phyloP scores from a whole-genome alignment of 2,113 vertebrate genomes.

The Edolisoma coerulescens region DNA sequence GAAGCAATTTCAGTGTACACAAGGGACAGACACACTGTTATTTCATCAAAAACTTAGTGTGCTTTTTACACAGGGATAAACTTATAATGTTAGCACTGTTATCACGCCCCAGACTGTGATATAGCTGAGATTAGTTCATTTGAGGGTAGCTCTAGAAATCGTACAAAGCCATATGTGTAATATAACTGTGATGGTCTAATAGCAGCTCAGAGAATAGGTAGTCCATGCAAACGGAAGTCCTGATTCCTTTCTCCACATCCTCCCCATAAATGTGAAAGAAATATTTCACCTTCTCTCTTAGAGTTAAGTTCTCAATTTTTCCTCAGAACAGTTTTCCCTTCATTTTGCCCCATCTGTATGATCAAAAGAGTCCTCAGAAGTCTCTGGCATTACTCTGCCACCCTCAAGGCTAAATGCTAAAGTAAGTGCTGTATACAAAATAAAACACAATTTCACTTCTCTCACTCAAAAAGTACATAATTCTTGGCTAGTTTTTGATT shows the following conservation, averaged over 20 bases:
- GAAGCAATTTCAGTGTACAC: slow-evolving; percentile 51
- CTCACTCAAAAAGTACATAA: not conserved
- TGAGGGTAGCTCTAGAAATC: not conserved
- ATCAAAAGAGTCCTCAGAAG: not conserved
- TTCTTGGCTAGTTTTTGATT: not conserved
- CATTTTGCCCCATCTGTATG: not conserved
- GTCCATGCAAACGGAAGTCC: not conserved
- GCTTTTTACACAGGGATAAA: slow-evolving; percentile 17
- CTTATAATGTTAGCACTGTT: slow-evolving; percentile 21
- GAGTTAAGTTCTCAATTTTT: not conserved
- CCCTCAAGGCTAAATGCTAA: not conserved
- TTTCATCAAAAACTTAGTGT: slow-evolving; percentile 33
- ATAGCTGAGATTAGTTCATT: not conserved
- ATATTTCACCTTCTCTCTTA: not conserved
- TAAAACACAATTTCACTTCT: not conserved
- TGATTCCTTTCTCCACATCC: not conserved
- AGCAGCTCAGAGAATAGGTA: not conserved
- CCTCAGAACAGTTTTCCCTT: not conserved
- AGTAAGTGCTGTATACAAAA: not conserved
- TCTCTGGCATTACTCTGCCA: not conserved
- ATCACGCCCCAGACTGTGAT: not conserved
- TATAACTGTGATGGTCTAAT: not conserved
- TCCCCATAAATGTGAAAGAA: not conserved
- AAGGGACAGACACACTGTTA: slow-evolving; percentile 26
- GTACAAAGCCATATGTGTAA: not conserved